Evolutionary conservation across 2,113 vertebrate species (phyloP).

Genomic region (Canis aureus): DNA sequence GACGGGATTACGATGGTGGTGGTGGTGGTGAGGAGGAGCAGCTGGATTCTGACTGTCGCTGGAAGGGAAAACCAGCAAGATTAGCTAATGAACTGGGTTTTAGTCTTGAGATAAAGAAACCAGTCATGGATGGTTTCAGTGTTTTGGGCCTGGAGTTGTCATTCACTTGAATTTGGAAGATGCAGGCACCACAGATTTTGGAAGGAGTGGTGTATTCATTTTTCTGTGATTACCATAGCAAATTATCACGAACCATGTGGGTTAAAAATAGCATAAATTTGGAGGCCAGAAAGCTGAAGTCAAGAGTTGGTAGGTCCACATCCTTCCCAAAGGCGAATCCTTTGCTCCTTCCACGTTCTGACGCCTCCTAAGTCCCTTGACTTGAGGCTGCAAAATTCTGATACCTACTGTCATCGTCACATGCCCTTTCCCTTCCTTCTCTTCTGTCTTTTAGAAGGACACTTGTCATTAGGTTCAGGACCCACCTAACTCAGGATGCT

Average conservation of each 20-base stretch:
- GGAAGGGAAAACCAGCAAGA: background rate
- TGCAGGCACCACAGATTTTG: background rate
- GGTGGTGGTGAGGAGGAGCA: background rate
- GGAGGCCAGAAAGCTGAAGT: background rate
- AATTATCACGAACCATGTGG: background rate
- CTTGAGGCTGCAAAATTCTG: background rate
- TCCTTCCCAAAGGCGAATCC: background rate
- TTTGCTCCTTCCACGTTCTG: background rate
- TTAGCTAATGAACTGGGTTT: background rate
- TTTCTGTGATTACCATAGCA: background rate
- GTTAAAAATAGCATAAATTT: background rate
- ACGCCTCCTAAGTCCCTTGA: background rate
- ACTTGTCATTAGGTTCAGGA: background rate
- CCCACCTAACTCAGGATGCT: background rate
- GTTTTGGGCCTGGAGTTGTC: background rate
- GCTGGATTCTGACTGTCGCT: background rate
- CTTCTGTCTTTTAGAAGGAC: background rate
- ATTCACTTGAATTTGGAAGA: background rate
- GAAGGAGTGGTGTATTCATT: background rate
- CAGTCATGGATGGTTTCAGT: background rate
- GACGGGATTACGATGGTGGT: accelerated
- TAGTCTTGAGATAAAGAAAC: background rate
- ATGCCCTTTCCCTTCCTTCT: background rate
- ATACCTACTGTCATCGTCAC: background rate
- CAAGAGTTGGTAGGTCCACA: accelerated